phyloP scores from a whole-genome alignment of 2,888 invertebrate genomes.

The Ischnus inquisitorius region DNA sequence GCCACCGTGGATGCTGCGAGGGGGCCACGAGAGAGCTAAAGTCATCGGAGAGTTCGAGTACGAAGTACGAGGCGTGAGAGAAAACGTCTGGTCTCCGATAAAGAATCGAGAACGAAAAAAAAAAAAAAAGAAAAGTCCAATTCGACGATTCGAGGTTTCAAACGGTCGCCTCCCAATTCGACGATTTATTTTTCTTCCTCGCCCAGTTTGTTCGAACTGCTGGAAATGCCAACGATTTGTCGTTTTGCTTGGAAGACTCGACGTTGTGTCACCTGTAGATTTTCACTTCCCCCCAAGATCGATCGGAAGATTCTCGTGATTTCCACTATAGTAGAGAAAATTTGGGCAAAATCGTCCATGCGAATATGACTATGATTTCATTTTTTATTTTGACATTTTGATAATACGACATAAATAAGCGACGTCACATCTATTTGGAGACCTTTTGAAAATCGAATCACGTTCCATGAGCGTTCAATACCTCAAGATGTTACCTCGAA shows the following conservation, averaged over 20 bases:
- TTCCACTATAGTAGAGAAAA: too few species aligned
- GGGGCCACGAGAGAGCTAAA: constrained; percentile 8
- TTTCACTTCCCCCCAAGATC: neutral
- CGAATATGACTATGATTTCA: too few species aligned
- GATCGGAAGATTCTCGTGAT: too few species aligned
- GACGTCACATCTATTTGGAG: too few species aligned
- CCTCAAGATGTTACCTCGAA: too few species aligned
- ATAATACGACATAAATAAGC: too few species aligned
- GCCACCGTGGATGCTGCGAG: constrained; percentile 35
- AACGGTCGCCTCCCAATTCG: constrained; percentile 1
- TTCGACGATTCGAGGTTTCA: constrained; percentile 29
- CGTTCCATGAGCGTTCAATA: too few species aligned
- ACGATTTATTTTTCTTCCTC: constrained; percentile 21
- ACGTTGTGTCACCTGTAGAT: neutral
- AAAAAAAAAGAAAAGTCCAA: neutral
- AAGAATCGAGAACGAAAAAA: constrained; percentile 36
- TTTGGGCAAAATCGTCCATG: too few species aligned
- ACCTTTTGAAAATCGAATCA: too few species aligned
- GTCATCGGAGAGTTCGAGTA: constrained; percentile 12
- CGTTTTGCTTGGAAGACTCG: neutral
- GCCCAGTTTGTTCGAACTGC: constrained; percentile 11
- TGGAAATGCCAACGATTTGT: constrained; percentile 16
- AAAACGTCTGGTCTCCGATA: constrained; percentile 44
- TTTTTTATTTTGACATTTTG: too few species aligned
- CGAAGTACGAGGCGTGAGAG: constrained; percentile 2